phyloP scores from a whole-genome alignment of 2,797 vertebrate species.

The Hylomyscus alleni region DNA sequence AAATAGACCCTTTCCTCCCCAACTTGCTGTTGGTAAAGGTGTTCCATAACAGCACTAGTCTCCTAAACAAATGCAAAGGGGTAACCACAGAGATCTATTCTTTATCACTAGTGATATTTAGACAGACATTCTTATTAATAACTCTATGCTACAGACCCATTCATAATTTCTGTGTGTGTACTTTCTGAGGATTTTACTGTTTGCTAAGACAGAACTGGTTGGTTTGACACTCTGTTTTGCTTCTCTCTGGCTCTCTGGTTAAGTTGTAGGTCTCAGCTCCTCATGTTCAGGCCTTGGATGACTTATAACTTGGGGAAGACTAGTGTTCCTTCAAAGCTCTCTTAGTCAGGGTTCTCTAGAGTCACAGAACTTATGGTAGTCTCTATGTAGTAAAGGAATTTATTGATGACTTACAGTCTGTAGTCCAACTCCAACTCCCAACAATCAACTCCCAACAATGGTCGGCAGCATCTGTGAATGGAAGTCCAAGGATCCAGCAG shows the following conservation, averaged over 20 bases:
- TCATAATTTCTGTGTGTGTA: background rate
- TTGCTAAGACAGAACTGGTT: background rate
- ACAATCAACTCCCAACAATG: too few relatives aligned
- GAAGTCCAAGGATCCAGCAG: too few relatives aligned
- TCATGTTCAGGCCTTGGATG: background rate
- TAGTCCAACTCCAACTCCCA: too few relatives aligned
- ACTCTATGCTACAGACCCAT: background rate
- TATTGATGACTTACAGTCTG: too few relatives aligned
- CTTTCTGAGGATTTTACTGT: background rate
- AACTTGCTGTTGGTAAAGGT: background rate
- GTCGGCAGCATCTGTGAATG: too few relatives aligned
- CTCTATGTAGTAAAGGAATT: too few relatives aligned
- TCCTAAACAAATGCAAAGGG: background rate
- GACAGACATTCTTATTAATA: background rate
- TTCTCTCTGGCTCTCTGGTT: background rate
- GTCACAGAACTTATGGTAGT: too few relatives aligned
- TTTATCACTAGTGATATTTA: background rate
- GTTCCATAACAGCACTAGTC: background rate
- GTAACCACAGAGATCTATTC: background rate
- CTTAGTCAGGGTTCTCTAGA: too few relatives aligned
- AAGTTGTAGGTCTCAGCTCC: background rate
- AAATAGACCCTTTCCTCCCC: background rate
- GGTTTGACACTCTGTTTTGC: background rate
- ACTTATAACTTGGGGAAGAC: background rate
- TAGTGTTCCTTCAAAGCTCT: constrained; percentile 26